Evolutionary conservation across 2,888 invertebrate genomes (phyloP).

Genomic region (Acleris cristana): DNA sequence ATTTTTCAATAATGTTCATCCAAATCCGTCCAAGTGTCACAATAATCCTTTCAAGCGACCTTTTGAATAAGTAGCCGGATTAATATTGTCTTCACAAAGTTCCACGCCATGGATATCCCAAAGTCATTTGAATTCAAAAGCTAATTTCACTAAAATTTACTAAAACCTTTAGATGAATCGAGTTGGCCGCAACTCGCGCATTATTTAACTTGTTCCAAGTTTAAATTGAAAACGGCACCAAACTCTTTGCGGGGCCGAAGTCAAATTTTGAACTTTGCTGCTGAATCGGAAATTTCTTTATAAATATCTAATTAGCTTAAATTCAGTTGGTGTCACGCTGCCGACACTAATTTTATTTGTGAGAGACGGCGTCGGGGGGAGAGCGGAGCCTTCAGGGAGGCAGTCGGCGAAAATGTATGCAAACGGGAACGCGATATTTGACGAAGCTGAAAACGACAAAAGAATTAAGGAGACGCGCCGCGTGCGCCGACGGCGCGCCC

Average conservation of each 20-base stretch:
- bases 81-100: conserved; percentile 52
- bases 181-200: conserved; percentile 79
- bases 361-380: conserved; percentile 73
- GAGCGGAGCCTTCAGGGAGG: conserved; percentile 47
- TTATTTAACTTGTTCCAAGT: conserved; percentile 83
- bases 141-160: conserved; percentile 80
- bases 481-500: conserved; percentile 41
- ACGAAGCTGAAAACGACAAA: conserved; percentile 81
- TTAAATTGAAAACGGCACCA: conserved; percentile 83
- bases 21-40: not conserved
- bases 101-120: conserved; percentile 67
- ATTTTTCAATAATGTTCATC: not conserved
- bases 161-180: conserved; percentile 73
- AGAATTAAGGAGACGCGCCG: conserved; percentile 69
- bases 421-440: conserved; percentile 80
- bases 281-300: conserved; percentile 83
- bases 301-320: conserved; percentile 84
- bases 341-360: conserved; percentile 83
- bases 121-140: conserved; percentile 79
- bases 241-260: conserved; percentile 80
- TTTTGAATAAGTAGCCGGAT: conserved; percentile 54
- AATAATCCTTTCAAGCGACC: conserved; percentile 36
- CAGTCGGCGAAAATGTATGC: conserved; percentile 77
- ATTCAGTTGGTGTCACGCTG: conserved; percentile 83
- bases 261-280: conserved; percentile 83